Evolutionary conservation across 2,113 vertebrate genomes (phyloP), one percentile per base, ranked within the genome.

Genomic region (Turdus rufiventris): DNA sequence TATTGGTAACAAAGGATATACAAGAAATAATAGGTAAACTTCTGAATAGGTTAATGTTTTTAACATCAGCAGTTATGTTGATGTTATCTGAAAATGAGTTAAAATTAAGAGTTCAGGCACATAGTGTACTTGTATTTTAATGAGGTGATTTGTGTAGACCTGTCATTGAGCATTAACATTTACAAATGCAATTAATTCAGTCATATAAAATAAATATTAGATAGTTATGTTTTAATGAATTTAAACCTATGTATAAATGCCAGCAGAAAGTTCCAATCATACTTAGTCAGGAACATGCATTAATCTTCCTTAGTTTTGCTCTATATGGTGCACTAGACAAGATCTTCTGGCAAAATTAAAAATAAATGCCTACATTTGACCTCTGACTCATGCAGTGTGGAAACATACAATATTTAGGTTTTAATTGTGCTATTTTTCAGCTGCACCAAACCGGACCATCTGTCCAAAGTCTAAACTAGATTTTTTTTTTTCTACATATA

Each of bases 251-350:
- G 93, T 94, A 93, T 34, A 78, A 97, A 96, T 94, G 93, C 91
- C 86, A 97, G 96, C 97, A 98, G 98, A 97, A 99, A 98, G 90
- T 91, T 88, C 89, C 78, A 98, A 95, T 98, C 98, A 98, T 95
- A 97, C 85, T 96, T 97, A 98, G 97, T 98, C 97, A 98, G 89
- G 87, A 91, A 92, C 68, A 87, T 78, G 92, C 92, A 98, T 99
- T 98, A 94, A 98, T 98, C 97, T 96, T 97, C 91, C 85, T 98
- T 98, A 97, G 80, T 94, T 97, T 96, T 90, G 48, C 84, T 97
- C 97, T 97, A 91, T 94, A 97, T 94, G 96, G 81, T 97, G 92
- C 91, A 96, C 97, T 96, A 96, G 96, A 97, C 95, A 95, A 92
- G 93, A 97, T 97, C 92, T 89, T 91, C 95, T 89, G 65, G 84